Percentiles rank a stretch among this genome's conserved stretches.
Evolutionary conservation across 1,140 invertebrate genomes (phyloP).

Genomic region (Leucophenga varia): DNA sequence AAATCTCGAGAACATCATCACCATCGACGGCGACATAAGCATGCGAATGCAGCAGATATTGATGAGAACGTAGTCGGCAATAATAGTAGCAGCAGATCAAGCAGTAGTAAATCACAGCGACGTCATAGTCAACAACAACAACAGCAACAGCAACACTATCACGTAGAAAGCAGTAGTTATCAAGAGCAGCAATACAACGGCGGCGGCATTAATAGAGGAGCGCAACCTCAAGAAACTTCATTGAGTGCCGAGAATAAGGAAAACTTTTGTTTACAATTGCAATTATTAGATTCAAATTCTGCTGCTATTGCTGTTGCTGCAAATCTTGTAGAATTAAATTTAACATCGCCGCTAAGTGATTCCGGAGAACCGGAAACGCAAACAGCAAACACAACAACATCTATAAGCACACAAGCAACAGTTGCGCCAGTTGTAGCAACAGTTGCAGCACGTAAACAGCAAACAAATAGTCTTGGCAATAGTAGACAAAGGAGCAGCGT

Average conservation of each 20-base stretch:
- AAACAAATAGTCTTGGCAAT: slow-evolving; percentile 5
- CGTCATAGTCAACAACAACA: slow-evolving; percentile 25
- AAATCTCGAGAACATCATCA: slow-evolving; percentile 36
- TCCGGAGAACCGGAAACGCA: slow-evolving; percentile 1
- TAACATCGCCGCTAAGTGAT: slow-evolving; percentile 36
- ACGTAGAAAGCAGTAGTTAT: slow-evolving; percentile 1
- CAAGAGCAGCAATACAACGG: slow-evolving; percentile 23
- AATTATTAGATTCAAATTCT: slow-evolving; percentile 38
- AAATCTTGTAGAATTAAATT: slow-evolving; percentile 37
- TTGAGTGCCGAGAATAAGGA: slow-evolving; percentile 53
- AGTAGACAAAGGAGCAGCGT: neutral
- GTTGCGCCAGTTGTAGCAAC: slow-evolving; percentile 8
- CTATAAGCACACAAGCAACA: slow-evolving; percentile 6
- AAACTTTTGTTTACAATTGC: slow-evolving; percentile 46
- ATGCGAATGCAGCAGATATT: slow-evolving; percentile 39
- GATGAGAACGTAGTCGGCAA: slow-evolving; percentile 26
- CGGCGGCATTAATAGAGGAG: slow-evolving; percentile 7
- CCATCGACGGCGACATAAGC: slow-evolving; percentile 46
- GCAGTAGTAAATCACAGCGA: slow-evolving; percentile 9
- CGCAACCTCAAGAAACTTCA: slow-evolving; percentile 22
- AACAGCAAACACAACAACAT: slow-evolving; percentile 2
- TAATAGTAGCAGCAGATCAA: slow-evolving; percentile 9
- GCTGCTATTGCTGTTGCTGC: slow-evolving; percentile 47
- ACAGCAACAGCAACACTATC: slow-evolving; percentile 9
- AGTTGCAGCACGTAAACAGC: slow-evolving; percentile 13